A percentile compares a stretch with the other conserved stretches of the same genome.
Evolutionary conservation across 2,113 vertebrate genomes (phyloP).

Genomic region (Otis tarda): DNA sequence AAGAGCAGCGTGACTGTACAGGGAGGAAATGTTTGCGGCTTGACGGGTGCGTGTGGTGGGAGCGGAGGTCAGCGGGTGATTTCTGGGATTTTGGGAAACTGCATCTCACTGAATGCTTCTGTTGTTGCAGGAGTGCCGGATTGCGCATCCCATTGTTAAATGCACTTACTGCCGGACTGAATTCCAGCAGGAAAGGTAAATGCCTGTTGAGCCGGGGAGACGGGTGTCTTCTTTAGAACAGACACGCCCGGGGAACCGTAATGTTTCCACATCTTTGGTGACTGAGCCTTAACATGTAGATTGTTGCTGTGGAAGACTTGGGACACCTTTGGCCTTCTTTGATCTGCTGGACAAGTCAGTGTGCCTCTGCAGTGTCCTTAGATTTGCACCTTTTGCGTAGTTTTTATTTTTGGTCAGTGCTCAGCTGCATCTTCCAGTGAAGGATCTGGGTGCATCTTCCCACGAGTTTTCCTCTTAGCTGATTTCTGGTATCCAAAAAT

Average conservation of each 20-base stretch:
- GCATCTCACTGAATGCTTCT: neutral
- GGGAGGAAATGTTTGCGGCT: neutral
- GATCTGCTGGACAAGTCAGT: fast-evolving
- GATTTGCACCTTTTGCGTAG: neutral
- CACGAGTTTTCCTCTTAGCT: neutral
- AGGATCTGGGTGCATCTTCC: neutral
- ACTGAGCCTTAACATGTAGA: neutral
- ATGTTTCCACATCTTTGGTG: neutral
- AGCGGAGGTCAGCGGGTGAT: neutral
- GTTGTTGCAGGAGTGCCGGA: constrained; percentile 78
- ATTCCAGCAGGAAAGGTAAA: constrained; percentile 83
- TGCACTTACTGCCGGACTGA: constrained; percentile 83
- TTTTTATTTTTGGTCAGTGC: neutral
- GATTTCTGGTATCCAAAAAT: neutral
- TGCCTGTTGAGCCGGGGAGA: neutral
- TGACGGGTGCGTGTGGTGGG: neutral
- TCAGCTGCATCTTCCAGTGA: neutral
- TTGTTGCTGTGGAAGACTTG: neutral
- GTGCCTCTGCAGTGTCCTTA: neutral
- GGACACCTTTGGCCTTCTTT: neutral
- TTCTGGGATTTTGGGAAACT: neutral
- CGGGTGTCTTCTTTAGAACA: neutral
- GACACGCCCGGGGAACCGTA: fast-evolving
- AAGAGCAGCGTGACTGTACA: neutral
- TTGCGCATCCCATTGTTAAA: constrained; percentile 82